phyloP scores from a whole-genome alignment of 2,888 invertebrate species.

The Boloria euphrosyne region DNA sequence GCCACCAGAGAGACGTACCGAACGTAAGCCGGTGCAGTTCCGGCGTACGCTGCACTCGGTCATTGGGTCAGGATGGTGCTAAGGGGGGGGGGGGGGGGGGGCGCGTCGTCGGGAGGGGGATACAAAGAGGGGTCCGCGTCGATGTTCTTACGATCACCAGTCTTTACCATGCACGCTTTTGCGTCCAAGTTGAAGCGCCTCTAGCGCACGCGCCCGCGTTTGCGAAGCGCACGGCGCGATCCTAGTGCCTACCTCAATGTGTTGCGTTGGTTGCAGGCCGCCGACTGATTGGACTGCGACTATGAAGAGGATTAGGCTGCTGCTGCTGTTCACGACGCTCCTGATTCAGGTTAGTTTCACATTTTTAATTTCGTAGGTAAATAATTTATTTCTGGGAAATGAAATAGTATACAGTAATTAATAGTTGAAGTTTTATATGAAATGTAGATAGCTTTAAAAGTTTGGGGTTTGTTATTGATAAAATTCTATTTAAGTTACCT shows the following conservation, averaged over 20 bases:
- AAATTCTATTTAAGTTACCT: no score
- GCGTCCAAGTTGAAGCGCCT: constrained; percentile 50
- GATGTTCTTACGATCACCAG: constrained; percentile 44
- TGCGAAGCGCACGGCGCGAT: constrained; percentile 50
- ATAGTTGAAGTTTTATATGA: no score
- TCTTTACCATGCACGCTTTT: constrained; percentile 53
- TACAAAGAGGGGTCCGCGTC: constrained; percentile 37
- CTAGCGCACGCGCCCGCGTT: constrained; percentile 58
- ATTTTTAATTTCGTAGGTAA: not conserved
- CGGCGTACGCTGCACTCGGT: constrained; percentile 74
- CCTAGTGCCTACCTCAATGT: constrained; percentile 65
- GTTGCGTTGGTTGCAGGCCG: constrained; percentile 75
- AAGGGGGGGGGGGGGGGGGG: constrained; percentile 49
- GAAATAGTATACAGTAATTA: not conserved
- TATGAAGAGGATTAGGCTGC: constrained; percentile 79
- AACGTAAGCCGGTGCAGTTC: constrained; percentile 70
- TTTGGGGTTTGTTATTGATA: no score
- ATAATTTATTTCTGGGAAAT: constrained; percentile 16
- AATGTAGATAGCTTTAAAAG: no score
- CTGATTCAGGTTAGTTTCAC: constrained; percentile 68
- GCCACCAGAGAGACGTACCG: constrained; percentile 53
- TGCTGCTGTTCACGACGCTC: constrained; percentile 75
- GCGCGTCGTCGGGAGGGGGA: constrained; percentile 25
- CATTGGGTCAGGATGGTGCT: constrained; percentile 71
- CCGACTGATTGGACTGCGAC: constrained; percentile 69